phyloP scores from a whole-genome alignment of 2,888 invertebrate species.

The Orgyia antiqua region DNA sequence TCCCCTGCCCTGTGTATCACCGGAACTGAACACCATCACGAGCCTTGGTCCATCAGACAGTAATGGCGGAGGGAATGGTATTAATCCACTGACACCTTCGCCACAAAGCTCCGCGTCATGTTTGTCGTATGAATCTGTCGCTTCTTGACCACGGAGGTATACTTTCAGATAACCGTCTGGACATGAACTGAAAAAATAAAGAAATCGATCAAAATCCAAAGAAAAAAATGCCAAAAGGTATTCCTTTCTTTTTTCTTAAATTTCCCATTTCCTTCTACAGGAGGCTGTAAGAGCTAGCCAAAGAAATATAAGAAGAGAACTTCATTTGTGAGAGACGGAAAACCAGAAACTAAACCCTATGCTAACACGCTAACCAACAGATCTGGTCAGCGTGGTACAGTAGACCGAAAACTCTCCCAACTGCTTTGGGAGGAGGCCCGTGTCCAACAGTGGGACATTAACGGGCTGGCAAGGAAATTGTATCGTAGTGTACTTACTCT shows the following conservation, averaged over 20 bases:
- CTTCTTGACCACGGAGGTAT: constrained; percentile 94
- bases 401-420: no score
- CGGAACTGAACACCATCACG: constrained; percentile 96
- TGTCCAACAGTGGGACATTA: no score
- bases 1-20: constrained; percentile 92
- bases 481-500: constrained; percentile 85
- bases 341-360: no score
- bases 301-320: no score
- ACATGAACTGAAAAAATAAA: constrained; percentile 63
- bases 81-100: constrained; percentile 58
- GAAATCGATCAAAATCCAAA: background rate
- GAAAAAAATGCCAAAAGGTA: background rate
- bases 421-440: no score
- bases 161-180: constrained; percentile 94
- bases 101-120: constrained; percentile 96
- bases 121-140: constrained; percentile 94
- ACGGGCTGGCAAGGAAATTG: no score
- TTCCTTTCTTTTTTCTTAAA: no score
- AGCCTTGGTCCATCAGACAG: constrained; percentile 95
- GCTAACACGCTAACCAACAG: no score
- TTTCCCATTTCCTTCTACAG: no score
- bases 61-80: constrained; percentile 85
- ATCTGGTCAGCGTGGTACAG: no score
- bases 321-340: no score
- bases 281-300: no score